Percentiles rank a stretch among this genome's conserved stretches.
Evolutionary conservation across 2,797 vertebrate genomes (phyloP).

Genomic region (Malurus splendens): DNA sequence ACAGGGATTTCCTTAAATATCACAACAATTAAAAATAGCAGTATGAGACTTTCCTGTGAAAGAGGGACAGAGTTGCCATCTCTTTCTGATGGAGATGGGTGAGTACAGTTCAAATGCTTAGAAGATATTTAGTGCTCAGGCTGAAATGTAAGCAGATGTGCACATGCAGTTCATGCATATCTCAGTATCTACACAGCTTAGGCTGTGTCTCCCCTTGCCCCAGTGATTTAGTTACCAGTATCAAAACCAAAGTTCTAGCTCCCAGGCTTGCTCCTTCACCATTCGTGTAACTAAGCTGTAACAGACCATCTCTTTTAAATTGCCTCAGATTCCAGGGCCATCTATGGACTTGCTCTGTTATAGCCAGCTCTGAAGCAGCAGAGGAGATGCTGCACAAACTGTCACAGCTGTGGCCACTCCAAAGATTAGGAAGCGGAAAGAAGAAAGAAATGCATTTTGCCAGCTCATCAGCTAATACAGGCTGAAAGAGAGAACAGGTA

Average conservation of each 20-base stretch:
- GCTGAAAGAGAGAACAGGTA: constrained; percentile 44
- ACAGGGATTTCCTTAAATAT: not conserved
- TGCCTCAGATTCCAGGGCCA: constrained; percentile 25
- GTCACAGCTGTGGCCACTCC: constrained; percentile 33
- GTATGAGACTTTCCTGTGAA: not conserved
- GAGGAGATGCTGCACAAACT: constrained; percentile 22
- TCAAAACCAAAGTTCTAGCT: constrained; percentile 7
- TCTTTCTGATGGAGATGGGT: not conserved
- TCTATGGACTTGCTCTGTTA: constrained; percentile 25
- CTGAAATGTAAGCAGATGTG: not conserved
- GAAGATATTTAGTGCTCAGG: not conserved
- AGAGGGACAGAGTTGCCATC: not conserved
- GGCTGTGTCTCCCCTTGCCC: not conserved
- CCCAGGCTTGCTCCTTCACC: constrained; percentile 37
- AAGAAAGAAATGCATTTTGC: constrained; percentile 27
- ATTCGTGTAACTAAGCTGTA: constrained; percentile 49
- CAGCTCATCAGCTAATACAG: constrained; percentile 35
- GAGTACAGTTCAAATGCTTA: not conserved
- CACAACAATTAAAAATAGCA: not conserved
- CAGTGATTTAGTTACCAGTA: not conserved
- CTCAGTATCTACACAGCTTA: not conserved
- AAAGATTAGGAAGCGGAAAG: constrained; percentile 29
- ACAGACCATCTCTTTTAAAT: constrained; percentile 21
- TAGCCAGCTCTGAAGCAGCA: constrained; percentile 41
- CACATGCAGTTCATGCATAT: not conserved